Evolutionary conservation across 1,140 invertebrate species (phyloP), one percentile per base, ranked within the genome.

Genomic region (Coptotermes formosanus): DNA sequence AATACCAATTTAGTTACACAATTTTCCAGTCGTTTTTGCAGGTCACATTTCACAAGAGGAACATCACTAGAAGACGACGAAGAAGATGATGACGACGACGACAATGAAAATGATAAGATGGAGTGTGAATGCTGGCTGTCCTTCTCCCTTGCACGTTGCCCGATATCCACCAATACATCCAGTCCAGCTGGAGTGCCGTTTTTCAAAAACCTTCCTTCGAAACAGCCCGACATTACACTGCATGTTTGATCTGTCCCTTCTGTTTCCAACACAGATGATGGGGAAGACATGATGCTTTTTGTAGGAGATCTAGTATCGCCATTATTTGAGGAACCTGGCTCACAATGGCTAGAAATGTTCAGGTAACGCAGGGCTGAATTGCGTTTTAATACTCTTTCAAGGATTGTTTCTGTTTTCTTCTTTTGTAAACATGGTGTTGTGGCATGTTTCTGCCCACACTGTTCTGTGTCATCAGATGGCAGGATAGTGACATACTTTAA

Each of bases 1-100:
- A 82, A 81, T n/a, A 30, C 59, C 55, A 88, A 86, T 44, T 87
- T 88, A 59, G 85, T 59, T n/a, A 88, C 85, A 86, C 88, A 88
- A 85, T 87, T 88, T 88, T 88, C 88, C 30, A 88, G 82, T 75
- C 88, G 81, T 82, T 87, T 81, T 52, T 88, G 88, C 23, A 88
- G 75, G 86, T 88, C 87, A 82, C 86, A 88, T 86, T 85, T 87
- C 19, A 87, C 83, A 45, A 88, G 82, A 12, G 87, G 84, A 43
- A 86, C 59, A 84, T 87, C 85, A 48, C 83, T 55, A 1, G 85
- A 69, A n/a, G 83, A 38, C 30, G 84, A 82, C 25, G 14, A 81
- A 21, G 44, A 43, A n/a, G 64, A 75, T 25, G 59, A 64, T 25
- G 59, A 64, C 4, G 59, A 64, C 8, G 59, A 64, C 21, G 21